Conservation (phyloP, 92 coral and sea anemone genomes). For the Zoanthus sansibaricus region DNA sequence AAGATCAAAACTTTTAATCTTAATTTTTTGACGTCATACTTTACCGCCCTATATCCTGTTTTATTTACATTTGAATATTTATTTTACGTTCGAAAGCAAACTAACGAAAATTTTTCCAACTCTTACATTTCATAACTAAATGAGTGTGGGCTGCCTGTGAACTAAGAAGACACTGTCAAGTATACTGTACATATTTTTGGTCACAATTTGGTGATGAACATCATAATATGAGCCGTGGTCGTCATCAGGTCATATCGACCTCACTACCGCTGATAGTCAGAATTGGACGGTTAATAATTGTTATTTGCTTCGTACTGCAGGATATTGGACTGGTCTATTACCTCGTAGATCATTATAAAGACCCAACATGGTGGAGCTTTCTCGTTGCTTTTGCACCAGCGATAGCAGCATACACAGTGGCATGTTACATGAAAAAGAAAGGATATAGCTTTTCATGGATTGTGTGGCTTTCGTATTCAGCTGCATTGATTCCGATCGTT, state of each 20-base stretch:
- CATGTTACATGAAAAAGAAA: slow-evolving; percentile 24
- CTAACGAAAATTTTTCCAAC: no score
- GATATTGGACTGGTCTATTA: slow-evolving; percentile 31
- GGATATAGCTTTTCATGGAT: slow-evolving; percentile 43
- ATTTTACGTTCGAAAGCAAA: no score
- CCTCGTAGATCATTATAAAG: slow-evolving; percentile 15
- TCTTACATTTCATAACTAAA: no score
- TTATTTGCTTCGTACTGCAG: slow-evolving; percentile 23
- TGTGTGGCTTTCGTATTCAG: slow-evolving; percentile 34
- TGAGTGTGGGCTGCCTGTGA: no score
- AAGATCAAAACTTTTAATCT: no score
- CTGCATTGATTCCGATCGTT: slow-evolving; percentile 29
- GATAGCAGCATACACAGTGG: neutral
- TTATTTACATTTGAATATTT: no score
- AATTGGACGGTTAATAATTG: slow-evolving; percentile 23
- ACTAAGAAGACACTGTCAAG: no score
- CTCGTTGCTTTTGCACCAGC: slow-evolving; percentile 8
- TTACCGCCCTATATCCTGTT: no score
- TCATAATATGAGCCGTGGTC: neutral
- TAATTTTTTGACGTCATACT: no score
- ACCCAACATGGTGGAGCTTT: slow-evolving; percentile 18
- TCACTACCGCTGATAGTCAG: slow-evolving; percentile 29
- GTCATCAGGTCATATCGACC: neutral
- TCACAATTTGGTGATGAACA: no score
- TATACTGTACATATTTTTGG: no score